Conservation (phyloP, 1,140 invertebrate species). For the Papilio dardanus region DNA sequence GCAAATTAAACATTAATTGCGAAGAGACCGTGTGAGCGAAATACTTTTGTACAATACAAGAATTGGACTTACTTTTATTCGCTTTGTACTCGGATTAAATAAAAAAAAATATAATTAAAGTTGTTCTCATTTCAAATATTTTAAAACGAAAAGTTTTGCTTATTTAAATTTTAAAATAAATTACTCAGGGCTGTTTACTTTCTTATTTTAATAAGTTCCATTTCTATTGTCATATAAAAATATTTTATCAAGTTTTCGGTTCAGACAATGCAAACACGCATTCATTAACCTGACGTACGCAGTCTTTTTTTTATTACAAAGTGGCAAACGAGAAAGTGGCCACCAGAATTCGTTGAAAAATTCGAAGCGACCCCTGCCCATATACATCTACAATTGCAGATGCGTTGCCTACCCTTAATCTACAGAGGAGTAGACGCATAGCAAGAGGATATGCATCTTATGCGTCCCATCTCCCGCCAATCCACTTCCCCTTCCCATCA, state of each 20-base stretch:
- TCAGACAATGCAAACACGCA: no score
- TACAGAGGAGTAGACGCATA: no score
- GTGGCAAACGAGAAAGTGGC: no score
- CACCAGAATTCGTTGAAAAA: no score
- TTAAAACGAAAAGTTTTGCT: not conserved
- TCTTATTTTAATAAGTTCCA: not conserved
- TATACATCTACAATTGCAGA: no score
- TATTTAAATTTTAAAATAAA: not conserved
- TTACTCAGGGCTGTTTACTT: not conserved
- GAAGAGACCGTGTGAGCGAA: not conserved
- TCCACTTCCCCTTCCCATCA: no score
- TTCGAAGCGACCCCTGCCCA: no score
- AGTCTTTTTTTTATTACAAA: no score
- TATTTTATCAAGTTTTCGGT: not conserved
- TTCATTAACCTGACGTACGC: no score
- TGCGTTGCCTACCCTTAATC: no score
- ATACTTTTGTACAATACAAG: not conserved
- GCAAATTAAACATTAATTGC: constrained; percentile 33
- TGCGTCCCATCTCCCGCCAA: no score
- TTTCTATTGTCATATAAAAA: not conserved
- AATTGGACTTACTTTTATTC: constrained; percentile 7
- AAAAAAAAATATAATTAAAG: not conserved
- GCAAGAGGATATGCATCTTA: no score
- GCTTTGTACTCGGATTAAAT: not conserved
- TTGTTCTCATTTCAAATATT: not conserved